These are phyloP conservation scores for Bubalus kerabau DNA, from an alignment of 2,113 vertebrate genomes.

Conservation along the genomic window DNA sequence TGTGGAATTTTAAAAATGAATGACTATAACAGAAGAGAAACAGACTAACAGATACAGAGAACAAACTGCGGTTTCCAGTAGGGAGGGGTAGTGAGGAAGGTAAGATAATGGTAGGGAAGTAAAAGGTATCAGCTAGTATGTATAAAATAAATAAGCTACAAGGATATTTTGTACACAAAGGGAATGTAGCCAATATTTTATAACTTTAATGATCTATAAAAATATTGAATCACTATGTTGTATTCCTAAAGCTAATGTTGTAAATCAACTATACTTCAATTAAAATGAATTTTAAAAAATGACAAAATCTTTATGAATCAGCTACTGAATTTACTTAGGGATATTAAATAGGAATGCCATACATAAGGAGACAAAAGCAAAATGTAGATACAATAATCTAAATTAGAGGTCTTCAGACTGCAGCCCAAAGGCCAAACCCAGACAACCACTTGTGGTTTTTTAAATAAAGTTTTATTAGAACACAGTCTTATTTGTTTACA, in stretches of 20 bases:
- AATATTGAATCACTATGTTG: not conserved
- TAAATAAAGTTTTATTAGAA: not conserved
- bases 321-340: not conserved
- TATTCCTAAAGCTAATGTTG: not conserved
- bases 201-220: not conserved
- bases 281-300: not conserved
- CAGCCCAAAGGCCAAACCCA: not conserved
- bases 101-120: not conserved
- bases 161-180: not conserved
- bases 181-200: not conserved
- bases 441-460: not conserved
- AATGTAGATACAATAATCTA: not conserved
- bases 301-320: not conserved
- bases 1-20: not conserved
- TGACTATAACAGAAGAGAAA: not conserved
- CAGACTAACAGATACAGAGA: not conserved
- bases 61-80: not conserved
- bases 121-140: not conserved
- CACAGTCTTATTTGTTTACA: not conserved
- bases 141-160: not conserved
- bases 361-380: not conserved
- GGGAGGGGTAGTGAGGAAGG: rapidly evolving
- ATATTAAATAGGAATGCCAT: not conserved
- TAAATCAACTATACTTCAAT: not conserved
- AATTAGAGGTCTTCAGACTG: not conserved